Base-by-base conservation (phyloP, 2,888 invertebrate species). In the Macaria notata region DNA sequence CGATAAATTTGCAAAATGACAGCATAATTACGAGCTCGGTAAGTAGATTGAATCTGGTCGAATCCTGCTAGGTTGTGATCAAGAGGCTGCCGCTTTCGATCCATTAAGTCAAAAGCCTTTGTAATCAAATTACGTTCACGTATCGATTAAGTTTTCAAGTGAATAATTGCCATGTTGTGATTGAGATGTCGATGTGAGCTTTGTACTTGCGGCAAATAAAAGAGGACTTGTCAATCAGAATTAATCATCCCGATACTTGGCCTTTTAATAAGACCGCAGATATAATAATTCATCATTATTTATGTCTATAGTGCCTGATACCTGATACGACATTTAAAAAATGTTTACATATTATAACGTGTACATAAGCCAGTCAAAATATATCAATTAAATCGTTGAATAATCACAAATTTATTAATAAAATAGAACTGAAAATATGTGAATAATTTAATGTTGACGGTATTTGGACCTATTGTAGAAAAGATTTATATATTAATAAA, bases 1-100 rank as follows among this genome's bases (percentile, higher is more conserved):
- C 77, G 78, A 81, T 84, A 83, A 83, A 81, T 84, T 77, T 73
- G 69, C 68, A 59, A 70, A 78, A 71, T 79, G 84, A 85, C 87
- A 83, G 78, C 69, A 67, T 86, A 86, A 84, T 86, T 83, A 79
- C 72, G 69, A 71, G 48, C 64, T 65, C 68, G 73, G 72, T 72
- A 73, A 73, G 76, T 76, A 74, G 77, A 77, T 79, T 78, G 77
- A 73, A 74, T 75, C 68, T 72, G 68, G 78, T 70, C 75, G 75
- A 81, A 78, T 73, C 72, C 59, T 46, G 59, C 44, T 44, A 61
- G 54, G 60, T 56, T 62, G 64, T 54, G 70, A 71, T 71, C 68
- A 69, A 47, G 51, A 56, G 60, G 62, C 66, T 66, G 67, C 54
- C 49, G 39, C 69, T 72, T 72, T 71, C 70, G 72, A 68, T 79